Evolutionary conservation across 2,113 vertebrate genomes (phyloP).

Genomic region (Lamprologus tigripictilis): DNA sequence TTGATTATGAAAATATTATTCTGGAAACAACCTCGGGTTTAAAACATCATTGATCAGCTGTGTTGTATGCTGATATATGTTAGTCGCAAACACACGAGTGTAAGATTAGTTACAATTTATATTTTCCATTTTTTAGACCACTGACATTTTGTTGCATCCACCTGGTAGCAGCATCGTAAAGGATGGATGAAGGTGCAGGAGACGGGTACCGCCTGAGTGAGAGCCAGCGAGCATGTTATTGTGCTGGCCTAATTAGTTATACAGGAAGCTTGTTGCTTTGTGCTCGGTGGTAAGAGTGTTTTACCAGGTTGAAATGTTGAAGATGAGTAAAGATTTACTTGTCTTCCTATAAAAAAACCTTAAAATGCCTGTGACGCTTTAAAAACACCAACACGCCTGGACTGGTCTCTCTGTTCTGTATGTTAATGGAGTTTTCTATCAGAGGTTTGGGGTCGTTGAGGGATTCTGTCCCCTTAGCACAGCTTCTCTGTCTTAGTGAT

Average conservation of each 20-base stretch:
- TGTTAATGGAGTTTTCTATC: not conserved
- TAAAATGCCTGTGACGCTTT: not conserved
- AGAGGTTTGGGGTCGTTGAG: not conserved
- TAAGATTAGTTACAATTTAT: not conserved
- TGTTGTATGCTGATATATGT: not conserved
- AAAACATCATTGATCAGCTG: not conserved
- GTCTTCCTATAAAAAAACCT: rapidly evolving
- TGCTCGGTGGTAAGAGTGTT: not conserved
- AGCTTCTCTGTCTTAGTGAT: not conserved
- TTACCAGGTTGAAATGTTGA: not conserved
- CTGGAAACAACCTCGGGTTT: not conserved
- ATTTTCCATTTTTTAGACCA: not conserved
- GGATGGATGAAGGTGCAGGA: not conserved
- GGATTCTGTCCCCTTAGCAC: not conserved
- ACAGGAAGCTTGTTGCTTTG: not conserved
- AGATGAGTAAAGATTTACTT: not conserved
- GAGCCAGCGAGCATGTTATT: not conserved
- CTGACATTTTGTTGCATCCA: not conserved
- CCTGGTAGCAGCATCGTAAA: not conserved
- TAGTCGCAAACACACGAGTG: rapidly evolving
- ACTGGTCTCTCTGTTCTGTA: not conserved
- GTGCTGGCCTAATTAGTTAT: not conserved
- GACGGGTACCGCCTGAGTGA: not conserved
- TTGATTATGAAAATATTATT: not conserved
- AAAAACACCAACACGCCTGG: not conserved